Base-by-base conservation (phyloP, 2,888 invertebrate genomes). In the Agrotis ipsilon region DNA sequence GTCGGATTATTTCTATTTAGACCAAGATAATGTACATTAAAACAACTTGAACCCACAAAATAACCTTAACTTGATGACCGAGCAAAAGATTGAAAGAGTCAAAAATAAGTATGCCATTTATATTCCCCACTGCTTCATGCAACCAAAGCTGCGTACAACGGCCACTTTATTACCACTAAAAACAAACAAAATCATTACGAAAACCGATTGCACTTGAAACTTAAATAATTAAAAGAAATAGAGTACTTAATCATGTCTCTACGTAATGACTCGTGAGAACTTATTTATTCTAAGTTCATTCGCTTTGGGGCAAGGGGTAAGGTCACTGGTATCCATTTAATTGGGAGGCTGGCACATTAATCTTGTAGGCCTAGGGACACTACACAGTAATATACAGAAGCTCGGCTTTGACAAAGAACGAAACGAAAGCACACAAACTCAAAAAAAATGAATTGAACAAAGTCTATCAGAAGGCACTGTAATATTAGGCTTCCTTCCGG, bases 211-310 rank as follows among this genome's bases (percentile, higher is more conserved):
- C 55, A 57, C 45, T 72, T 49, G 49, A 48, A 80, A 79, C 43
- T 80, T 75, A 67, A 48, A 80, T 55, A 65, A 72, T 73, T 68
- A 80, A 69, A 74, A 78, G 67, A 79, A 68, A 70, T 45, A 61
- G 43, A 64, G 46, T 60, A 57, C 61, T 80, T 58, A 52, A 75
- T 80, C 75, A 72, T 61, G 72, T 58, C 64, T 24, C 60, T 48
- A 49, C 46, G n/a, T 51, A 72, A 75, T 66, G 67, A 71, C 46
- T 58, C 43, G 78, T 54, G 19, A 67, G 43, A 71, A 60, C 57
- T 67, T 81, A 81, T 78, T 77, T 78, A 57, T 54, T 58, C n/a
- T 46, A 49, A 65, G 79, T 68, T 79, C 82, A 45, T 64, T 78
- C 62, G 62, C 67, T 49, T 59, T 39, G 14, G 45, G 16, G 43